Conservation (phyloP, 2,888 invertebrate species). For the Marasmarcha lunaedactyla region DNA sequence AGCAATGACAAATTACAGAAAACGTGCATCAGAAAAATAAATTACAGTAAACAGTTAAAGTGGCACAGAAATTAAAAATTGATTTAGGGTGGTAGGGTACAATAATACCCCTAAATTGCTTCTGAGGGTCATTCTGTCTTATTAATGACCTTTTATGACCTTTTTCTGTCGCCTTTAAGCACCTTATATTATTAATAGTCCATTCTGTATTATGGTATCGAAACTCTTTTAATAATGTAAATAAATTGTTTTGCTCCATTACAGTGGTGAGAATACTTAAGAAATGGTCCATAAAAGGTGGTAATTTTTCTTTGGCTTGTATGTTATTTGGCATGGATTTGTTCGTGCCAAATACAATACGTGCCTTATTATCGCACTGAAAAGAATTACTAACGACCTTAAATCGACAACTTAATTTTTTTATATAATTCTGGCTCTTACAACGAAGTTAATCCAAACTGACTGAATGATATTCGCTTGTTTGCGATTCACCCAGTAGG, state of each 20-base stretch:
- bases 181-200: conserved; percentile 32
- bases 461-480: no score
- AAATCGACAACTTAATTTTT: no score
- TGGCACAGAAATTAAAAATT: conserved; percentile 36
- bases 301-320: no score
- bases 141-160: conserved; percentile 52
- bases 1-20: no score
- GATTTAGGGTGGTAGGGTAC: conserved; percentile 33
- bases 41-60: conserved; percentile 10
- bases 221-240: conserved; percentile 1
- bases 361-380: no score
- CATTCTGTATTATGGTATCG: neutral
- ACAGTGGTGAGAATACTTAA: neutral
- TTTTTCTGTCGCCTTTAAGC: conserved; percentile 29
- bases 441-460: no score
- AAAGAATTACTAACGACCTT: no score
- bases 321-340: no score
- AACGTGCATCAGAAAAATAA: neutral
- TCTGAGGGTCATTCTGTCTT: conserved; percentile 34
- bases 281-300: no score
- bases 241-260: conserved; percentile 3
- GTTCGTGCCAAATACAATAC: no score
- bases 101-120: conserved; percentile 39
- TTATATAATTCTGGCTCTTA: no score
- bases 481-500: no score